phyloP scores from a whole-genome alignment of 2,113 vertebrate genomes.

The Gallinago media region DNA sequence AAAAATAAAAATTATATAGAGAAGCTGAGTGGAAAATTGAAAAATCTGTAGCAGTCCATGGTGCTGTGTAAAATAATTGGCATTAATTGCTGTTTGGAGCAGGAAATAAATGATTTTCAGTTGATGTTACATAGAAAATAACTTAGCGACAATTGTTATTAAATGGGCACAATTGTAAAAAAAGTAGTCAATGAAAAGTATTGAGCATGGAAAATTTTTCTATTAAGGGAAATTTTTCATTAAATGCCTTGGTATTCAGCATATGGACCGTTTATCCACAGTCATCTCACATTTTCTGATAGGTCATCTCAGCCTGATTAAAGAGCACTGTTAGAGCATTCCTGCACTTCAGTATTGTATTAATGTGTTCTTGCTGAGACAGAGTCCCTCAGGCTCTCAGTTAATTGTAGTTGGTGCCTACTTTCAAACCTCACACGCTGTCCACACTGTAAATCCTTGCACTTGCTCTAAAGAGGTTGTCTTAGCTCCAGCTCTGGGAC shows the following conservation, averaged over 20 bases:
- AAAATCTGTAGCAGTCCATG: slow-evolving; percentile 52
- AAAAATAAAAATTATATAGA: not conserved
- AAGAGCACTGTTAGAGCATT: not conserved
- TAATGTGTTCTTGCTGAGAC: not conserved
- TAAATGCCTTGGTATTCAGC: slow-evolving; percentile 31
- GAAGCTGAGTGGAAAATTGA: slow-evolving; percentile 64
- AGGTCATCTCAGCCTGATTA: not conserved
- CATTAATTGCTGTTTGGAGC: slow-evolving; percentile 64
- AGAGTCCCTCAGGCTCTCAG: not conserved
- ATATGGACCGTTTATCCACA: slow-evolving; percentile 2
- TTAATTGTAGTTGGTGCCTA: not conserved
- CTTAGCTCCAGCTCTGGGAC: not conserved
- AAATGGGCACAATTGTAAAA: slow-evolving; percentile 44
- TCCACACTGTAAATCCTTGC: not conserved
- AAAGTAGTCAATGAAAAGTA: slow-evolving; percentile 44
- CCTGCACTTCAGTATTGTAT: not conserved
- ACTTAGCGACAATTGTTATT: slow-evolving; percentile 54
- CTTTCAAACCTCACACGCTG: not conserved
- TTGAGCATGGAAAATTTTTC: slow-evolving; percentile 38
- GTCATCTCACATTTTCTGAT: slow-evolving; percentile 17
- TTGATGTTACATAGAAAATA: slow-evolving; percentile 55
- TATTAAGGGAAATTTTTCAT: slow-evolving; percentile 32
- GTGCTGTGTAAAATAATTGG: slow-evolving; percentile 60
- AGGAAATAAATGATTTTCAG: slow-evolving; percentile 63
- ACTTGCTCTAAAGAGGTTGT: not conserved